These are phyloP conservation scores for Lerema accius DNA, from an alignment of 1,140 invertebrate genomes.

Conservation along the genomic window DNA sequence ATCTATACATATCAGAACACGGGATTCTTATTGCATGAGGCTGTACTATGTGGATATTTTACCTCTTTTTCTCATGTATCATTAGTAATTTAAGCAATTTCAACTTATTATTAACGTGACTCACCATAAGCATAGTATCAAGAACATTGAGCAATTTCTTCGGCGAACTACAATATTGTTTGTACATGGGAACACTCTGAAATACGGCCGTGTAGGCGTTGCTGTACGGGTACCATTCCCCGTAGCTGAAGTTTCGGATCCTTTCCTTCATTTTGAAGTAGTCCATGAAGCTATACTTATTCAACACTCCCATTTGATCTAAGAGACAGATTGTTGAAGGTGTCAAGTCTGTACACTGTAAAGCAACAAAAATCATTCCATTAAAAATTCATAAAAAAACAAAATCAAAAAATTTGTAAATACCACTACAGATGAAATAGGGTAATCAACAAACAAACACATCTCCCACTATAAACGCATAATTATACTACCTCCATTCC, in stretches of 20 bases:
- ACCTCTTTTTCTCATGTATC: no score
- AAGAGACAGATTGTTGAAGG: constrained; percentile 56
- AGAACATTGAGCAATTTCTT: constrained; percentile 67
- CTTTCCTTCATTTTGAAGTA: constrained; percentile 70
- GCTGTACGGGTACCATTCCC: constrained; percentile 35
- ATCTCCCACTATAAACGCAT: no score
- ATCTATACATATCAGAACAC: no score
- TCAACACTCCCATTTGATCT: constrained; percentile 63
- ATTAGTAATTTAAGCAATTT: no score
- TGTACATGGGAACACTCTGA: constrained; percentile 48
- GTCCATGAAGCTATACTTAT: constrained; percentile 67
- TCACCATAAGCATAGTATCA: constrained; percentile 68
- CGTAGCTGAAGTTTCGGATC: constrained; percentile 46
- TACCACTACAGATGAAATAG: no score
- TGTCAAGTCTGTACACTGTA: constrained; percentile 60
- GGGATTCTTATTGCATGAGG: no score
- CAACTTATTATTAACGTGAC: constrained; percentile 32
- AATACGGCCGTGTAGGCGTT: constrained; percentile 50
- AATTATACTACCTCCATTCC: no score
- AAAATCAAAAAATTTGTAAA: no score
- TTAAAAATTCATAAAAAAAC: no score
- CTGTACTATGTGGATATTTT: no score
- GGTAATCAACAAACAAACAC: no score
- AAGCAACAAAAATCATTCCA: no score
- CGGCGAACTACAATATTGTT: constrained; percentile 59